Evolutionary conservation across 92 coral and sea anemone species (phyloP), one percentile per base, ranked within the genome.

Genomic region (Montipora capitata): DNA sequence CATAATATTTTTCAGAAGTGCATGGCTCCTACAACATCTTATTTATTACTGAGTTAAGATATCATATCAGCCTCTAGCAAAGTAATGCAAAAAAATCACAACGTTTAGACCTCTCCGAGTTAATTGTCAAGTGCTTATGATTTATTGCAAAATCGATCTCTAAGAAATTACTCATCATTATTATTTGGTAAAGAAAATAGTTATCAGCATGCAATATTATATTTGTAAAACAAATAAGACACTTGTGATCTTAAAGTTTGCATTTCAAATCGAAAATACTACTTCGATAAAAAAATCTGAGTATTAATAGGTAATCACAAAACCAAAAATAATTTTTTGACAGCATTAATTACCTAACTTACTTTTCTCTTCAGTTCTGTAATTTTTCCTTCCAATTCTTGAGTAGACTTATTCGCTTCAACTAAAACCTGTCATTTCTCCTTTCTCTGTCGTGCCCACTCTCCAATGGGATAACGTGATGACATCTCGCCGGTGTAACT

Each of bases 311-410:
- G 80, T 40, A 76, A 17, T 9, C 80, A 76, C 80, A 76, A 76
- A 76, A 76, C 44, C 80, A 14, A 54, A 57, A 10, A 18, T 76
- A 45, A 52, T 76, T 11, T 75, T 52, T 63, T 15, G 5, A 62
- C n/a, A 18, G 44, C 68, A 64, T 69, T 39, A 56, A 14, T 16
- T 65, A 20, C 7, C 35, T 10, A 15, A 11, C 54, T 82, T 82
- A 82, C 66, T 78, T 82, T 68, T 83, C 88, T 71, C 78, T 83
- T 71, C 57, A 83, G 70, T 18, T 70, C 80, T 16, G 77, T 72
- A 72, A 83, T 39, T 54, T 83, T 83, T 43, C 88, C 72, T 65
- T 83, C 81, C 15, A 83, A 57, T 40, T 83, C 71, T 72, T 83
- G 57, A 54, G 56, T 66, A 49, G 71, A 54, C 39, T 16, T 76